Evolutionary conservation across 2,888 invertebrate genomes (phyloP).

Genomic region (Eristalis arbustorum): DNA sequence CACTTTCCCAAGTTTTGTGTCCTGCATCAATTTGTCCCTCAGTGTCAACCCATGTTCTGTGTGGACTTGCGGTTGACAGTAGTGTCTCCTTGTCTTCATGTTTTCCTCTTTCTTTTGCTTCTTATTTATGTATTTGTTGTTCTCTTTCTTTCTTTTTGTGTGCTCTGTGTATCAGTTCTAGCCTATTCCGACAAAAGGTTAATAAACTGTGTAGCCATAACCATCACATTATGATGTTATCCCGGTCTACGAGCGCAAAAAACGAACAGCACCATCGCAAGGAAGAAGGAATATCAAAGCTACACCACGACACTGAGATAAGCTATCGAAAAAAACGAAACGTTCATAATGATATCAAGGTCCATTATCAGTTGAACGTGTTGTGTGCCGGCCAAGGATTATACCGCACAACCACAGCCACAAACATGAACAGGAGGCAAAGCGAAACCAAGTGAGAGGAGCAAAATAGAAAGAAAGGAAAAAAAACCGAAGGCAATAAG

Average conservation of each 20-base stretch:
- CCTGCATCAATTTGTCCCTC: constrained; percentile 52
- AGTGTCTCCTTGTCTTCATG: constrained; percentile 10
- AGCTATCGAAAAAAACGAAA: constrained; percentile 20
- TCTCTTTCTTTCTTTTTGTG: background rate
- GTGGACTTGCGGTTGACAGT: constrained; percentile 31
- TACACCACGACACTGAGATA: constrained; percentile 34
- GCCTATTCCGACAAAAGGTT: constrained; percentile 53
- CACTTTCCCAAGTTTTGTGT: constrained; percentile 4
- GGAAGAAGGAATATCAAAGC: constrained; percentile 52
- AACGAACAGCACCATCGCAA: background rate
- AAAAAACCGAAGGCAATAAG: constrained; percentile 57
- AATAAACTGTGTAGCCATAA: constrained; percentile 64
- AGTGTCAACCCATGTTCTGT: constrained; percentile 15
- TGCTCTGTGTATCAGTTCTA: background rate
- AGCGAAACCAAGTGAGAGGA: background rate
- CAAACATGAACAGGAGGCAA: background rate
- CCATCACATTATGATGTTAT: constrained; percentile 63
- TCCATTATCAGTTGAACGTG: constrained; percentile 66
- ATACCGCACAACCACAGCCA: constrained; percentile 17
- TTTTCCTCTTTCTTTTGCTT: background rate
- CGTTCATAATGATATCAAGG: constrained; percentile 44
- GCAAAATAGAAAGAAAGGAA: constrained; percentile 10
- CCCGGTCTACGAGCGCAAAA: constrained; percentile 1
- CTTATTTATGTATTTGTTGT: background rate
- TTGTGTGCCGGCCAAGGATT: constrained; percentile 61